These are phyloP conservation scores for Muntiacus muntjak DNA, from an alignment of 2,113 vertebrate species.

Conservation along the genomic window DNA sequence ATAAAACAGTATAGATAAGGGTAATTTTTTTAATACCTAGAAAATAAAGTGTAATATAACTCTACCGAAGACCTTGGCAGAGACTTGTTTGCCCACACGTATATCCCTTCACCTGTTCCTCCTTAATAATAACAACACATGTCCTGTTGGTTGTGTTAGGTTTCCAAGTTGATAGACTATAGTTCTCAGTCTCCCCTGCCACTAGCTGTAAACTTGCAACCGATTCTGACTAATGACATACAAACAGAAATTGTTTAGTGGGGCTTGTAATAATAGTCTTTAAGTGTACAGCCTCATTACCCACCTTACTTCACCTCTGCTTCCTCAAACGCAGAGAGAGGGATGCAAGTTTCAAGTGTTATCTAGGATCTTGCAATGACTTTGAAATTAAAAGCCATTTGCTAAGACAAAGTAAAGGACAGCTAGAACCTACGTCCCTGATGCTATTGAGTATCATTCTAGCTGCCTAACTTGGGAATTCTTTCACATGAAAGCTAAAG, in stretches of 20 bases:
- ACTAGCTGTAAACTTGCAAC: neutral
- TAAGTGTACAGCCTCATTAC: rapidly evolving
- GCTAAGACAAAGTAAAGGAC: neutral
- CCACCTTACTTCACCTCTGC: neutral
- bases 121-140: neutral
- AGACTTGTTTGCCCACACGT: neutral
- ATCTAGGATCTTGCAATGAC: neutral
- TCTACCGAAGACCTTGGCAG: neutral
- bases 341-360: neutral
- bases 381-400: neutral
- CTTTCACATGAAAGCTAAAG: neutral
- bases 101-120: neutral
- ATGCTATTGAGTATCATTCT: neutral
- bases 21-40: neutral
- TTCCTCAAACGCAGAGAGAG: neutral
- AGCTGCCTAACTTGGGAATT: neutral
- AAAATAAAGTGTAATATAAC: neutral
- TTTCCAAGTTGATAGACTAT: neutral
- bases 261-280: neutral
- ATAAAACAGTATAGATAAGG: neutral
- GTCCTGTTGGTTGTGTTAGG: neutral
- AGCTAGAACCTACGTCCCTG: neutral
- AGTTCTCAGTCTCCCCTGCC: neutral
- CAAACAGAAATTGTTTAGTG: neutral
- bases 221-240: neutral